These are phyloP conservation scores for Dufourea novaeangliae DNA, from an alignment of 1,140 invertebrate genomes.

Conservation along the genomic window DNA sequence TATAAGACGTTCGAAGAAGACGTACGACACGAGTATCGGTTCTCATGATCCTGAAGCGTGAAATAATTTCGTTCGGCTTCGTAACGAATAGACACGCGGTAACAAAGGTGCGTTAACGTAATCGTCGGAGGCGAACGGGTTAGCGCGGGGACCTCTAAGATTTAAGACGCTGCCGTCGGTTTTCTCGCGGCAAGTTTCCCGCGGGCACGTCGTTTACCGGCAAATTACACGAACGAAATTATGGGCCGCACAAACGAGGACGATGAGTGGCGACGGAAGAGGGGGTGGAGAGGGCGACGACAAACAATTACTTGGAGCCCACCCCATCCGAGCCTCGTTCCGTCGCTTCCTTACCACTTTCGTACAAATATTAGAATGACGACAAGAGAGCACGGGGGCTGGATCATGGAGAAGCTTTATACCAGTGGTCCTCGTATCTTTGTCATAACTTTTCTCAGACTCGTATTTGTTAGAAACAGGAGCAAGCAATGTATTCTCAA, in stretches of 20 bases:
- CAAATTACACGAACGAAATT: conserved; percentile 26
- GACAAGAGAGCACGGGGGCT: too few species aligned
- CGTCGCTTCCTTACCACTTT: not conserved
- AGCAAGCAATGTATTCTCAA: too few species aligned
- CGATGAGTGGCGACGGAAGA: not conserved
- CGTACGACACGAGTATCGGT: not conserved
- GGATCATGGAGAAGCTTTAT: too few species aligned
- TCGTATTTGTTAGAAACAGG: too few species aligned
- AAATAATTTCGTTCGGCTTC: not conserved
- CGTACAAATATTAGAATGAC: not conserved
- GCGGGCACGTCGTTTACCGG: not conserved
- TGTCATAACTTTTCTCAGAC: too few species aligned
- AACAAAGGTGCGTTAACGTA: not conserved
- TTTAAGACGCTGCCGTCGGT: not conserved
- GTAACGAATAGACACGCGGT: not conserved
- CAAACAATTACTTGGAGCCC: conserved; percentile 6
- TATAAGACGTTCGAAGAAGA: too few species aligned
- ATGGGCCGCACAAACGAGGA: conserved; percentile 3
- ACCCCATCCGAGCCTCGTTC: not conserved
- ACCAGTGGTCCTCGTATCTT: too few species aligned
- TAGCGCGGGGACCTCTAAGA: not conserved
- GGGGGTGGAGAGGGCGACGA: not conserved
- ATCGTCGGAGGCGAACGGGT: not conserved
- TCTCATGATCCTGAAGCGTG: not conserved
- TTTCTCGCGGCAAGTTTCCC: conserved; percentile 3